Percentiles rank a stretch among this genome's conserved stretches.
Conservation (phyloP, 2,888 invertebrate genomes). For the Andrena haemorrhoa region DNA sequence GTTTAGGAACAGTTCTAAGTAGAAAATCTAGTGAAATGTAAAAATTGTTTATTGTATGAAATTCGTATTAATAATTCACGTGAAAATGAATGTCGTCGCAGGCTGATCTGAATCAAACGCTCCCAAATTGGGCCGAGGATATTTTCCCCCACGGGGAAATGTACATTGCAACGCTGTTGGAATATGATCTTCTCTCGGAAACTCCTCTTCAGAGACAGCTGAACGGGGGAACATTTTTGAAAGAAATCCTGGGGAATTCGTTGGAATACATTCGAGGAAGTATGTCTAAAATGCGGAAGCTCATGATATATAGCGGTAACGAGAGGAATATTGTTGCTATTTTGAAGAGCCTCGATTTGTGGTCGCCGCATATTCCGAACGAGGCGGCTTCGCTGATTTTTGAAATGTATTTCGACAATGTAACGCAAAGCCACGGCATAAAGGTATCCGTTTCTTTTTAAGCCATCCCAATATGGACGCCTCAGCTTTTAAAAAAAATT, state of each 20-base stretch:
- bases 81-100: conserved; percentile 15
- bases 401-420: conserved; percentile 73
- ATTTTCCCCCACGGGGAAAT: conserved; percentile 86
- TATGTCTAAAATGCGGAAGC: conserved; percentile 60
- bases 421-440: conserved; percentile 70
- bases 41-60: neutral
- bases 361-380: conserved; percentile 77
- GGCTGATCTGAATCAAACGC: conserved; percentile 82
- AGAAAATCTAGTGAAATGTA: no score
- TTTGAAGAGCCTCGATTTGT: conserved; percentile 76
- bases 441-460: conserved; percentile 72
- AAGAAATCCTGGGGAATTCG: conserved; percentile 73
- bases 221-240: conserved; percentile 85
- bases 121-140: conserved; percentile 87
- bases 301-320: conserved; percentile 79
- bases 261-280: conserved; percentile 39
- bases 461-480: neutral
- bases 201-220: conserved; percentile 85
- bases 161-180: conserved; percentile 85
- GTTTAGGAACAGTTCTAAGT: no score
- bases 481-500: neutral
- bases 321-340: conserved; percentile 78
- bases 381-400: conserved; percentile 78
- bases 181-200: conserved; percentile 87
- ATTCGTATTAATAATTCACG: neutral